phyloP scores from a whole-genome alignment of 2,113 vertebrate genomes.

The Hypanus sabinus region DNA sequence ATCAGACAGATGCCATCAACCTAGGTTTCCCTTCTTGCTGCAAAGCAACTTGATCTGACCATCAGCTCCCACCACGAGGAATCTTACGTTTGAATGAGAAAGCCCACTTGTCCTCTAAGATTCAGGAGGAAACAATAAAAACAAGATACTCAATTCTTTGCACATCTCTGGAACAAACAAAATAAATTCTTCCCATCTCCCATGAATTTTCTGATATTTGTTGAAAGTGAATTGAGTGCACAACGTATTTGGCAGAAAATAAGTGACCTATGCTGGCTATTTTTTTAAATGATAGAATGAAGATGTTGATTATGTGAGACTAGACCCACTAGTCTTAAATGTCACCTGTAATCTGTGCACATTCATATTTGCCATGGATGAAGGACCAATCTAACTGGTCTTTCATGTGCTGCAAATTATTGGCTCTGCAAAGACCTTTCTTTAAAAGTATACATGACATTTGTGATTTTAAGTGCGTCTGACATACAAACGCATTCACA shows the following conservation, averaged over 20 bases:
- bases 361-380: too few species aligned
- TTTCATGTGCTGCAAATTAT: too few species aligned
- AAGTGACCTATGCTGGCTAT: not conserved
- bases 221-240: not conserved
- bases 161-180: not conserved
- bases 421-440: too few species aligned
- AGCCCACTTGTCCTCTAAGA: not conserved
- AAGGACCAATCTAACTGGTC: too few species aligned
- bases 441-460: too few species aligned
- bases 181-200: not conserved
- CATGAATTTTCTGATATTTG: not conserved
- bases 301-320: too few species aligned
- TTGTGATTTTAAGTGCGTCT: too few species aligned
- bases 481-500: too few species aligned
- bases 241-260: not conserved
- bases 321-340: too few species aligned
- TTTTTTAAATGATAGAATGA: too few species aligned
- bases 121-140: not conserved
- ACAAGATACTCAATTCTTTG: not conserved
- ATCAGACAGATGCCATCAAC: not conserved
- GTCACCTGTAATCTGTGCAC: too few species aligned
- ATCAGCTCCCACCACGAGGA: not conserved
- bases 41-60: not conserved
- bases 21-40: not conserved
- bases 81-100: not conserved